These are phyloP conservation scores for Dynastes grantii DNA, from an alignment of 2,888 invertebrate genomes.

Conservation along the genomic window DNA sequence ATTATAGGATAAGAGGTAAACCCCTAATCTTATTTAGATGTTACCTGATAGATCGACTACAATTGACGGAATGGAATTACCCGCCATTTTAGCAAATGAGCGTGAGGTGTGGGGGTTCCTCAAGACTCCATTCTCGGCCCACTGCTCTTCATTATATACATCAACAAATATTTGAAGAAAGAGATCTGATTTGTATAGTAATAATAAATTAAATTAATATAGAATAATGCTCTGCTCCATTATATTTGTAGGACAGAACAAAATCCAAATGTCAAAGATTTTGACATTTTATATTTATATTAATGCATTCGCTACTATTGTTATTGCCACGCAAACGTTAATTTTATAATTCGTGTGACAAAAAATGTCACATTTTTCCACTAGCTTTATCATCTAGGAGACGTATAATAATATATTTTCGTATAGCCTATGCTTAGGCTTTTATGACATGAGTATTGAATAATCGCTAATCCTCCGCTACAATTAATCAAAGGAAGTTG, in stretches of 20 bases:
- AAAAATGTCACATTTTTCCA: neutral
- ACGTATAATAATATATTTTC: neutral
- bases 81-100: too few relatives aligned
- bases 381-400: neutral
- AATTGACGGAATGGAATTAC: too few relatives aligned
- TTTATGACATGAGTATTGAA: conserved; percentile 6
- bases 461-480: neutral
- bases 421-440: neutral
- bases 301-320: neutral
- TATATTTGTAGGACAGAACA: neutral
- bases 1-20: too few relatives aligned
- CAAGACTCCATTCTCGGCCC: too few relatives aligned
- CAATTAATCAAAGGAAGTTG: neutral
- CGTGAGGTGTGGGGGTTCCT: too few relatives aligned
- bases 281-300: neutral
- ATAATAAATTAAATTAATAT: conserved; percentile 1
- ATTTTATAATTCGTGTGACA: conserved; percentile 5
- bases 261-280: conserved; percentile 1
- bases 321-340: neutral
- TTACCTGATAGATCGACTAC: too few relatives aligned
- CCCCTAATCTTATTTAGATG: too few relatives aligned
- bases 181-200: too few relatives aligned
- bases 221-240: neutral
- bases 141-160: too few relatives aligned
- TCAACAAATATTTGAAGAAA: too few relatives aligned